A percentile compares a stretch with the other conserved stretches of the same genome.
Evolutionary conservation across 35 echinoderm and acorn worm species (phyloP).

Genomic region (Ophioderma brevispina): DNA sequence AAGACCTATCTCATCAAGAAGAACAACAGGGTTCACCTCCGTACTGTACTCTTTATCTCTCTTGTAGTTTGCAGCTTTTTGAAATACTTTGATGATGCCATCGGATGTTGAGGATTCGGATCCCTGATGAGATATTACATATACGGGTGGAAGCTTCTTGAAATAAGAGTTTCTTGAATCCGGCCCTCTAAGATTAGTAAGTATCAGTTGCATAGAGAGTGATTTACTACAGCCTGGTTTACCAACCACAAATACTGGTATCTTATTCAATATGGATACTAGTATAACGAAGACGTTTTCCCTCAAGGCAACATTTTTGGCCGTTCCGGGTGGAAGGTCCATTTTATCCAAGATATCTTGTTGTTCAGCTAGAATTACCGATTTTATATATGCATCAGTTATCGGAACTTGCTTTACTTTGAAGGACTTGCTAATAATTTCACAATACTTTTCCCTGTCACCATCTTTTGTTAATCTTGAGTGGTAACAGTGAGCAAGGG

Average conservation of each 20-base stretch:
- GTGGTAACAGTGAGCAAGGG: constrained; percentile 36
- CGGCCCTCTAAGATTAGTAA: constrained; percentile 25
- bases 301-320: constrained; percentile 33
- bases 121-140: constrained; percentile 45
- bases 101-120: constrained; percentile 46
- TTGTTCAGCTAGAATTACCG: constrained; percentile 20
- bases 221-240: constrained; percentile 54
- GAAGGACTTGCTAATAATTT: background rate
- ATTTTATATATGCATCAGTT: background rate
- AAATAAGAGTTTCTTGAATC: constrained; percentile 19
- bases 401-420: background rate
- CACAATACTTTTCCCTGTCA: constrained; percentile 9
- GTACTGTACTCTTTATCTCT: constrained; percentile 1
- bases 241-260: constrained; percentile 49
- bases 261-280: constrained; percentile 13
- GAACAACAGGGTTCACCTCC: constrained; percentile 23
- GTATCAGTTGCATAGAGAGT: constrained; percentile 43
- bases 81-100: constrained; percentile 50
- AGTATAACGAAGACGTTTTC: constrained; percentile 45
- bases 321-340: constrained; percentile 20
- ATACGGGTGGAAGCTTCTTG: constrained; percentile 30
- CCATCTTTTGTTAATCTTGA: background rate
- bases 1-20: constrained; percentile 51
- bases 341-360: constrained; percentile 34
- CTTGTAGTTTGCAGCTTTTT: background rate